A percentile compares a stretch with the other conserved stretches of the same genome.
Conservation (phyloP, 1,140 invertebrate genomes). For the Cherax destructor region DNA sequence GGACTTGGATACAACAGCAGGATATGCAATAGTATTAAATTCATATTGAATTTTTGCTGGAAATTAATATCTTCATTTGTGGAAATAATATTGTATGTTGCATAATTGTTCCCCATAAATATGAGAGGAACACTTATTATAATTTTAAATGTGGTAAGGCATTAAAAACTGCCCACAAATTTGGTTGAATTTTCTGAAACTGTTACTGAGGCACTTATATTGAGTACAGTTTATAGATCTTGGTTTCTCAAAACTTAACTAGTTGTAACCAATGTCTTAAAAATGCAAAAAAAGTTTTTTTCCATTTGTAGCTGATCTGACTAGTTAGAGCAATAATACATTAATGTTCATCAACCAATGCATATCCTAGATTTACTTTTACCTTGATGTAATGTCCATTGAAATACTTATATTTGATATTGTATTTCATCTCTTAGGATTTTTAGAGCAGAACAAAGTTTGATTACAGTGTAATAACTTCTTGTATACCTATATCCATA, state of each 20-base stretch:
- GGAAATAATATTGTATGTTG: constrained; percentile 20
- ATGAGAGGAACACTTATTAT: neutral
- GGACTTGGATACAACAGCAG: constrained; percentile 25
- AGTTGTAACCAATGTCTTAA: constrained; percentile 59
- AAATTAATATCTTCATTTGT: constrained; percentile 27
- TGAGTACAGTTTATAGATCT: constrained; percentile 55
- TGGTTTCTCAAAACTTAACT: constrained; percentile 23
- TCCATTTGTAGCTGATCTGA: constrained; percentile 57
- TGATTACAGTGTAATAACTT: constrained; percentile 50
- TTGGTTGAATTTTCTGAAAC: neutral
- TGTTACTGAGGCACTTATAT: constrained; percentile 2
- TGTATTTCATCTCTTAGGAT: constrained; percentile 54
- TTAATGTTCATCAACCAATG: constrained; percentile 65
- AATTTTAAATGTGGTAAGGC: neutral
- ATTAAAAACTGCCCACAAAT: neutral
- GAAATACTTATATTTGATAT: constrained; percentile 65
- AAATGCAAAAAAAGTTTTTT: constrained; percentile 48
- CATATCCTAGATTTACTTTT: constrained; percentile 67
- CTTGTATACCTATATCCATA: constrained; percentile 47
- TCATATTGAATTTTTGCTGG: constrained; percentile 11
- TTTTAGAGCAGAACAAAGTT: constrained; percentile 53
- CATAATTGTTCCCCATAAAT: constrained; percentile 17
- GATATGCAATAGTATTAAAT: constrained; percentile 2
- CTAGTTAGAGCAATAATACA: constrained; percentile 68
- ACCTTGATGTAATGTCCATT: constrained; percentile 62